Base-by-base conservation (phyloP, 1,140 invertebrate genomes). In the Frieseomelitta varia region DNA sequence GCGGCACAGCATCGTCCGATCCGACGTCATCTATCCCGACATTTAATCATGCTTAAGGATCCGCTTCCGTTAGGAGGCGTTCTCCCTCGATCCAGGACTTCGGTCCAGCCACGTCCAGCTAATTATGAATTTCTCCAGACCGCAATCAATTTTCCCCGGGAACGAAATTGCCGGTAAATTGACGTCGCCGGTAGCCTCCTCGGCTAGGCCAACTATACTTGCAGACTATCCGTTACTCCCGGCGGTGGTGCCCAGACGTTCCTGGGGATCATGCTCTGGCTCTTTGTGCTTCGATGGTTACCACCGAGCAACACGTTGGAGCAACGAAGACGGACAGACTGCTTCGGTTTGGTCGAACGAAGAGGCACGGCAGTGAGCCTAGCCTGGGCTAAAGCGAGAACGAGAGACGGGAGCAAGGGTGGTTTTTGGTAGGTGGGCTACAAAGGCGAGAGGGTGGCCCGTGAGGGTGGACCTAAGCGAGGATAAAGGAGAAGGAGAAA, bases 401-500 rank as follows among this genome's bases (percentile, higher is more conserved):
- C 15, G 76, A 67, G 55, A 77, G 34, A 55, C 72, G 76, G 85
- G 85, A 78, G 81, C 47, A 82, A 89, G 90, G 90, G 91, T 91
- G 92, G 91, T 94, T 94, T 94, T 94, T 94, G 93, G 94, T 92
- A 92, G 92, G 89, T 91, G 93, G 93, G 91, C 93, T 92, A 94
- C 93, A 94, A 94, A 94, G 93, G 93, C 93, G 92, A 91, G 90
- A 91, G 91, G 91, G 92, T 92, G 94, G 93, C 91, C 77, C 88
- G 91, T 90, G 91, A 91, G 92, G 92, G 92, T 92, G 94, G 93
- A 94, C 92, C 94, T 94, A 95, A 94, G 94, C 93, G 91, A 92
- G 93, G 92, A 94, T 93, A 94, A 95, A 94, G 94, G 93, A 94
- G 94, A 94, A 93, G 93, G 93, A 93, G 93, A 94, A 92, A 92